These are phyloP conservation scores for Rhinolophus sinicus DNA, from an alignment of 2,113 vertebrate genomes.

Conservation along the genomic window DNA sequence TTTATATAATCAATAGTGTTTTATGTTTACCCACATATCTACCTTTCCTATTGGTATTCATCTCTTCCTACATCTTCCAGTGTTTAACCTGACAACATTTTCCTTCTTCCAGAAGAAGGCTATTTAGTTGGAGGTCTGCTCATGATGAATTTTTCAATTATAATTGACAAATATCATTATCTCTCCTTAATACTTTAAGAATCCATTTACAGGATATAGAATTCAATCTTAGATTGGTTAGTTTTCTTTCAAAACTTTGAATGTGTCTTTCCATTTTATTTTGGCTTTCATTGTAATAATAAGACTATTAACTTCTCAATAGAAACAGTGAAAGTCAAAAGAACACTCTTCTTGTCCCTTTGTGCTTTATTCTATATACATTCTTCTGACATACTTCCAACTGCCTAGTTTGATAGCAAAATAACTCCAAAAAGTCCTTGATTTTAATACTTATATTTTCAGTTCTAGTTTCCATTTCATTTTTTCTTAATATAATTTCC, in stretches of 20 bases:
- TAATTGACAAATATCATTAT: not conserved
- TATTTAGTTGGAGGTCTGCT: not conserved
- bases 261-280: not conserved
- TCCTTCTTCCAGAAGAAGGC: not conserved
- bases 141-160: not conserved
- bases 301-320: not conserved
- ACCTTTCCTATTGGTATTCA: not conserved
- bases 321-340: not conserved
- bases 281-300: not conserved
- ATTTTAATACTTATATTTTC: not conserved
- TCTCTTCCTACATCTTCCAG: not conserved
- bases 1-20: not conserved
- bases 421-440: not conserved
- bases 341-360: not conserved
- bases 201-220: not conserved
- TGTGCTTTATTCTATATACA: not conserved
- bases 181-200: not conserved
- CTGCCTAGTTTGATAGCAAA: not conserved
- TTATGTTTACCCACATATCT: not conserved
- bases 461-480: not conserved
- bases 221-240: not conserved
- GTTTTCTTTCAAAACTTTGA: not conserved
- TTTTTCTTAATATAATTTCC: not conserved
- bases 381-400: not conserved
- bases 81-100: not conserved